Evolutionary conservation across 2,797 vertebrate genomes (phyloP).

Genomic region (Zenarchopterus dispar): DNA sequence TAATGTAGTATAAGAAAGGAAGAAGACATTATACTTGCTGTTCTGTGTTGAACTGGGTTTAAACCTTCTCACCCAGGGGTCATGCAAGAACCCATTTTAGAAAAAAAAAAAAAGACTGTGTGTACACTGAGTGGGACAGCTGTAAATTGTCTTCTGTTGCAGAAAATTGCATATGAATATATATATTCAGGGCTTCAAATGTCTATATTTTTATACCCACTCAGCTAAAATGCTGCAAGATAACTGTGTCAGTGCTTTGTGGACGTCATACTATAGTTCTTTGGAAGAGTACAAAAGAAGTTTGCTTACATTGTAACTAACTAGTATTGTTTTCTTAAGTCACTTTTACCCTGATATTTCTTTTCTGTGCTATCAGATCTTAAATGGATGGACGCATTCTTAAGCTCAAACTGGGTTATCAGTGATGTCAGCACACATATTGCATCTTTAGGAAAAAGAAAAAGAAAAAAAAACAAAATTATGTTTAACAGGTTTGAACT

Average conservation of each 20-base stretch:
- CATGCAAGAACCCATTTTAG: slow-evolving; percentile 70
- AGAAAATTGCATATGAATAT: slow-evolving; percentile 80
- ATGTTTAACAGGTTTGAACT: slow-evolving; percentile 43
- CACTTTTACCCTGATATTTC: slow-evolving; percentile 66
- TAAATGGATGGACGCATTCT: slow-evolving; percentile 47
- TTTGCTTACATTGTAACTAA: slow-evolving; percentile 59
- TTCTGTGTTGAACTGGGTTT: slow-evolving; percentile 79
- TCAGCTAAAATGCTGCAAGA: slow-evolving; percentile 80
- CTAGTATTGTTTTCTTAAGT: slow-evolving; percentile 64
- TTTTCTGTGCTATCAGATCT: slow-evolving; percentile 58
- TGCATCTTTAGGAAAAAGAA: slow-evolving; percentile 47
- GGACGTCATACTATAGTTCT: slow-evolving; percentile 68
- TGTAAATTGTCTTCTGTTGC: slow-evolving; percentile 77
- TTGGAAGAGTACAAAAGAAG: slow-evolving; percentile 56
- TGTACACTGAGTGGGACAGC: slow-evolving; percentile 69
- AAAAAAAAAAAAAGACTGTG: slow-evolving; percentile 42
- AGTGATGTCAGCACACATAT: slow-evolving; percentile 53
- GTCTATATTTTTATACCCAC: slow-evolving; percentile 86
- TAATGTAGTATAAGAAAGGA: slow-evolving; percentile 76
- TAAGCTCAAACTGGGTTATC: slow-evolving; percentile 48
- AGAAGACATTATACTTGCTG: slow-evolving; percentile 77
- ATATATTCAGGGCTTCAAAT: slow-evolving; percentile 85
- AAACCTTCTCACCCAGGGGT: slow-evolving; percentile 49
- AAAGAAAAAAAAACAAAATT: slow-evolving; percentile 50
- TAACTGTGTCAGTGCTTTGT: slow-evolving; percentile 73